Base-by-base conservation (phyloP, 1,140 invertebrate species). In the Caerostris darwini region DNA sequence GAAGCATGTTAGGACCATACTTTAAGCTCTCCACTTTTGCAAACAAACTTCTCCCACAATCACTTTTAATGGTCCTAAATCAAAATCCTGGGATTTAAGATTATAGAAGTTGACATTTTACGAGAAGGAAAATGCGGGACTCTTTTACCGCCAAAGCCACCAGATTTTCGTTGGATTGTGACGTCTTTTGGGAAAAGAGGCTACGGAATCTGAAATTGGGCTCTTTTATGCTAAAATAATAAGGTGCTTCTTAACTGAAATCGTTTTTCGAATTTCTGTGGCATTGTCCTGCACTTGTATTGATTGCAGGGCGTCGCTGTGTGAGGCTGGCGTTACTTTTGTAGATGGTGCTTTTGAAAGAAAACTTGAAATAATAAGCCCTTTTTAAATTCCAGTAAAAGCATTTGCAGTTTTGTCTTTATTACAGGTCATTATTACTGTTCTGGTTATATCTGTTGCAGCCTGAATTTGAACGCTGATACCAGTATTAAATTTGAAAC, bases 191-290 rank as follows among this genome's bases (percentile, higher is more conserved):
- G 50, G 34, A 8, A 53, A 77, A 77, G 5, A 3, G 5, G 19
- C 19, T 50, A 50, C 7, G 69, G 34, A 77, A 77, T 77, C 81
- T 83, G 54, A 8, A 57, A 57, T 57, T 58, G n/a, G 4, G 17
- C 14, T 17, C 86, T 88, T 88, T 88, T 88, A 88, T 88, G 86
- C 59, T 88, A 88, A 88, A 88, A 88, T 88, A 88, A 88, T 88
- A 88, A 64, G 34, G 19, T 19, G 12, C 34, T 88, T 59, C 10
- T 88, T 64, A 88, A 53, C 17, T 53, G 59, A 64, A 67, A 88
- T 88, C 86, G 58, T 64, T 88, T 59, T 88, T 53, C 34, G 86
- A 88, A 88, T 88, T 88, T 53, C 34, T 53, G 61, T 67, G 82
- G 56, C n/a, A 88, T 67, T 88, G 58, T 64, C 57, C 19, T 14